Evolutionary conservation across 2,888 invertebrate species (phyloP).

Genomic region (Gastrophysa polygoni): DNA sequence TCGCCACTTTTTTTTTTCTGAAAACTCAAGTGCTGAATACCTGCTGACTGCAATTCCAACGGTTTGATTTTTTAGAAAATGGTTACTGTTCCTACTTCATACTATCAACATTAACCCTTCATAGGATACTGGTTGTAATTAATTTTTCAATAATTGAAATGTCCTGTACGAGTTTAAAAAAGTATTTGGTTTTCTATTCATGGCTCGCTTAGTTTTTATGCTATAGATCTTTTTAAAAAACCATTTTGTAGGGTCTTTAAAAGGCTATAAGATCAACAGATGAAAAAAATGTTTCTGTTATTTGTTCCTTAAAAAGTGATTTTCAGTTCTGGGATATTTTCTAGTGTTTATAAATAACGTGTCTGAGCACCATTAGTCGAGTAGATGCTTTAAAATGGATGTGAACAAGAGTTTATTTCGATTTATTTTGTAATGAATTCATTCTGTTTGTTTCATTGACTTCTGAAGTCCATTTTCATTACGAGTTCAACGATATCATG

Average conservation of each 20-base stretch:
- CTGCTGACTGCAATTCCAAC: not conserved
- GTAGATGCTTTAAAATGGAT: too few species aligned
- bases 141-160: conserved; percentile 7
- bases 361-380: too few species aligned
- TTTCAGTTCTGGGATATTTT: too few species aligned
- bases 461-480: too few species aligned
- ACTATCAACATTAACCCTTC: not conserved
- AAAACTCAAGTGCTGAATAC: not conserved
- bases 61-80: conserved; percentile 4
- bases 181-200: conserved; percentile 7
- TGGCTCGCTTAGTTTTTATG: not conserved
- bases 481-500: too few species aligned
- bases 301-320: too few species aligned
- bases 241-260: not conserved
- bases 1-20: not conserved
- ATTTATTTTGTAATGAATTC: too few species aligned
- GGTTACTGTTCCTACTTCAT: conserved; percentile 3
- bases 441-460: too few species aligned
- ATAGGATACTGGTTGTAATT: conserved; percentile 1
- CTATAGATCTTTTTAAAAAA: conserved; percentile 2
- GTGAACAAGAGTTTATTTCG: too few species aligned
- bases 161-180: conserved; percentile 6
- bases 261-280: too few species aligned
- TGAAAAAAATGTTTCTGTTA: too few species aligned
- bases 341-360: too few species aligned